phyloP scores from a whole-genome alignment of 2,888 invertebrate species.

The Campoletis raptor region DNA sequence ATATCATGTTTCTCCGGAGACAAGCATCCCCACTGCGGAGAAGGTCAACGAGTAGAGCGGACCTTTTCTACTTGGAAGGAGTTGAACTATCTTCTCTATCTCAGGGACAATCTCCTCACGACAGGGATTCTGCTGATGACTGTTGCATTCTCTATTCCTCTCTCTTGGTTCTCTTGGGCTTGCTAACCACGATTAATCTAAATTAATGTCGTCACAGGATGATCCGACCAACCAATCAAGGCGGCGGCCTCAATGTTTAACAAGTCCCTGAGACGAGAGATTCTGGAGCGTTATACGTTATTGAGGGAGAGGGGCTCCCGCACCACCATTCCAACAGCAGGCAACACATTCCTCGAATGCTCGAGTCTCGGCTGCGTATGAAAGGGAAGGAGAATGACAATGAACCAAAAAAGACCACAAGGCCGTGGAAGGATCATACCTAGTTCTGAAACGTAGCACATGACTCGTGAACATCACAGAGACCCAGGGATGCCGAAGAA shows the following conservation, averaged over 20 bases:
- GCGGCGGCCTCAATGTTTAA: slow-evolving; percentile 67
- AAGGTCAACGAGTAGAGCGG: slow-evolving; percentile 32
- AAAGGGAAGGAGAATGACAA: slow-evolving; percentile 1
- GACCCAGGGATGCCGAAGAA: neutral
- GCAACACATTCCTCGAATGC: slow-evolving; percentile 52
- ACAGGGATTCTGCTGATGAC: slow-evolving; percentile 32
- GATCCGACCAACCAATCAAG: slow-evolving; percentile 71
- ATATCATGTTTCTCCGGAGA: slow-evolving; percentile 29
- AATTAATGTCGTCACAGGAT: slow-evolving; percentile 76
- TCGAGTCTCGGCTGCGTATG: slow-evolving; percentile 10
- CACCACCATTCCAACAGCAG: slow-evolving; percentile 29
- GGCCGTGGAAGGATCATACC: neutral
- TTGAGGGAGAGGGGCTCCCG: slow-evolving; percentile 9
- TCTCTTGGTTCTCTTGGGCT: slow-evolving; percentile 17
- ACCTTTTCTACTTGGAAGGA: slow-evolving; percentile 16
- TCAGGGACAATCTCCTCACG: slow-evolving; percentile 42
- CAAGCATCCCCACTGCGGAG: slow-evolving; percentile 1
- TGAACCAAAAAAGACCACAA: neutral
- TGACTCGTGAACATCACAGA: slow-evolving; percentile 12
- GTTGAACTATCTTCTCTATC: slow-evolving; percentile 50
- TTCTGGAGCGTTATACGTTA: slow-evolving; percentile 45
- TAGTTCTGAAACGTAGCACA: neutral
- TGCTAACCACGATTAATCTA: slow-evolving; percentile 76
- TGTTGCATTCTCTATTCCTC: slow-evolving; percentile 49
- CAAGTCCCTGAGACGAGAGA: slow-evolving; percentile 52